Conservation (phyloP, 1,140 invertebrate genomes). For the Cylas formicarius region DNA sequence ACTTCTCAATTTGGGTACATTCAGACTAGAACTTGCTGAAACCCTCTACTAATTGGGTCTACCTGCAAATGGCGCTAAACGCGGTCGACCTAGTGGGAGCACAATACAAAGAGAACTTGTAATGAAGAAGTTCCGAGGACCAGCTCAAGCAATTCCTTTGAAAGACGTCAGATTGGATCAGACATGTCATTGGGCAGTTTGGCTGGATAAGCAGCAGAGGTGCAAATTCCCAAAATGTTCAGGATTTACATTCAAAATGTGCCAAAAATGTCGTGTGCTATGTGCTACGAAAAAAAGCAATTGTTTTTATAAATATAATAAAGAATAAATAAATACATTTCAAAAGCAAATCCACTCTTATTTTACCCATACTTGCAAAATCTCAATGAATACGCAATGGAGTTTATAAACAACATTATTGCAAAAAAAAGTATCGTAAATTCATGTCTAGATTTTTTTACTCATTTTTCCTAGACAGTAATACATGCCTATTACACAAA, state of each 20-base stretch:
- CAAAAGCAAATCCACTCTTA: background rate
- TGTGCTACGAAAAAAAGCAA: conserved; percentile 24
- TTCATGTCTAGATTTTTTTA: too few species aligned
- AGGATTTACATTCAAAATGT: conserved; percentile 16
- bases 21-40: conserved; percentile 22
- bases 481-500: too few species aligned
- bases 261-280: conserved; percentile 22
- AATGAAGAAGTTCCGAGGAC: conserved; percentile 1
- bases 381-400: too few species aligned
- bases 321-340: background rate
- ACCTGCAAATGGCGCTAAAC: background rate
- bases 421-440: too few species aligned
- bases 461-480: too few species aligned
- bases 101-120: background rate
- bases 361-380: too few species aligned
- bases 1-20: conserved; percentile 14
- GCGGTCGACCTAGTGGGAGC: background rate
- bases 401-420: too few species aligned
- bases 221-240: conserved; percentile 11
- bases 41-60: too few species aligned
- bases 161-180: conserved; percentile 5
- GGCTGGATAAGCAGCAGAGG: background rate
- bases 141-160: conserved; percentile 1
- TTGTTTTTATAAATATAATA: conserved; percentile 23
- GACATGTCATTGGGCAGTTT: conserved; percentile 4